Base-by-base conservation (phyloP, 2,888 invertebrate species). In the Eupithecia tripunctaria region DNA sequence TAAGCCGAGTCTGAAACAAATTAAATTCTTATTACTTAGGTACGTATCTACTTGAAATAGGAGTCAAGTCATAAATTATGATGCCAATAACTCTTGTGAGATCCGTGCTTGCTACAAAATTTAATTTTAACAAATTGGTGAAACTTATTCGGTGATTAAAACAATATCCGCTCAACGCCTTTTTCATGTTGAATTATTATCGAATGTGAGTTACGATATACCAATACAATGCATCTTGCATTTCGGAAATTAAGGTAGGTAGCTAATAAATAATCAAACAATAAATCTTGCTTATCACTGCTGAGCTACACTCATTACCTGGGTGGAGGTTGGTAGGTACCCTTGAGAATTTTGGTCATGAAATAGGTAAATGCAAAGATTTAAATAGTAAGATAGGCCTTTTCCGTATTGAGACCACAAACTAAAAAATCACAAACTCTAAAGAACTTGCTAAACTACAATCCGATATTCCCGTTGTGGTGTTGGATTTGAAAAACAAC, bases 1-100 rank as follows among this genome's bases (percentile, higher is more conserved):
- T 29, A 96, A 85, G 1, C 95, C 95, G 67, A 86, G 86, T 73
- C 95, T 95, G 93, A 32, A 93, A 94, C 86, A 90, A 91, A 79
- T 69, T 67, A 82, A 79, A 76, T 32, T 29, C 38, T 25, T 1
- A 38, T 64, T n/a, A 21, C 3, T 21, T 51, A n/a, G n/a, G n/a
- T n/a, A n/a, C n/a, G n/a, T n/a, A n/a, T n/a, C n/a, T n/a, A 2
- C 21, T 21, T 51, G 8, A 51, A n/a, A 21, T 8, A 32, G 5
- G n/a, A 51, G 21, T 56, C 12, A 25, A 14, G 12, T 56, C 25
- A 56, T 56, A 25, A 56, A 56, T 56, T 25, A 51, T 4, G 25
- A 56, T 25, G 25, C 14, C 56, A 56, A 14, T 56, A 56, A 14
- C 2, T 56, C 25, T 56, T 25, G 1, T 12, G 14, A 56, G 3